Conservation (phyloP, 92 coral and sea anemone species). For the Umimayanthus kanabou region DNA sequence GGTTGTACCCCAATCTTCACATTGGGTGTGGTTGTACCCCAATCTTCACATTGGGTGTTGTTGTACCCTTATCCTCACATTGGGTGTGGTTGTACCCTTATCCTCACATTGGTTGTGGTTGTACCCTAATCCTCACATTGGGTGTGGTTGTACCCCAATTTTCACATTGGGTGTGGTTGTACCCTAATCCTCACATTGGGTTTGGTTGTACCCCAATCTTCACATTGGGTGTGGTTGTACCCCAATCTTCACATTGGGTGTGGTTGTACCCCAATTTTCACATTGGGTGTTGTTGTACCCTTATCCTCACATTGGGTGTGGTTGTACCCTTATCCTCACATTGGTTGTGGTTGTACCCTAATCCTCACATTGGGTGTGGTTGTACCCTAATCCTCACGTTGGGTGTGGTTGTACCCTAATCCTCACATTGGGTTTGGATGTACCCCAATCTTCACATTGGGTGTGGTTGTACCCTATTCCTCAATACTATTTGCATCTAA, state of each 20-base stretch:
- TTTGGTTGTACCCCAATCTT: neutral
- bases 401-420: too few species aligned
- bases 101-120: neutral
- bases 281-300: neutral
- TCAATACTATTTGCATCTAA: too few species aligned
- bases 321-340: too few species aligned
- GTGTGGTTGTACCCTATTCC: too few species aligned
- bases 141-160: neutral
- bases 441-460: neutral
- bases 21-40: neutral
- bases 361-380: too few species aligned
- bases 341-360: too few species aligned
- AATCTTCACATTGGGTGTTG: too few species aligned
- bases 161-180: neutral
- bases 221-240: neutral
- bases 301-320: too few species aligned
- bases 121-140: neutral
- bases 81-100: neutral
- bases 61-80: neutral
- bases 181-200: neutral
- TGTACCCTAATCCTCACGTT: neutral
- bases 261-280: too few species aligned
- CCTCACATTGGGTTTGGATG: neutral
- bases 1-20: neutral
- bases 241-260: too few species aligned